phyloP scores from a whole-genome alignment of 2,888 invertebrate genomes.

The Petrolisthes cinctipes region DNA sequence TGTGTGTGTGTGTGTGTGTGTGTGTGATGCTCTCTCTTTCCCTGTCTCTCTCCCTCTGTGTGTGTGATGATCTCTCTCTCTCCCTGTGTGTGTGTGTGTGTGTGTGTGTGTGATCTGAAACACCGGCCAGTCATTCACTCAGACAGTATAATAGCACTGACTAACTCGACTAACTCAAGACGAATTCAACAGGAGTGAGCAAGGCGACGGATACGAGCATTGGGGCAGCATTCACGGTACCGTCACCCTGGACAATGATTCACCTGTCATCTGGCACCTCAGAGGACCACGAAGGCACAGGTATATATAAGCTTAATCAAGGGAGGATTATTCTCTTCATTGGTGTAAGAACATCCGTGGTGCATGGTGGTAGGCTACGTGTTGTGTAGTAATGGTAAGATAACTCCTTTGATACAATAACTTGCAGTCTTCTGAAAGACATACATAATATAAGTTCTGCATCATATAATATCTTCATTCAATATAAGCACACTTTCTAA shows the following conservation, averaged over 20 bases:
- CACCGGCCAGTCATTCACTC: background rate
- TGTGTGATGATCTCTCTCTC: too few relatives aligned
- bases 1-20: too few relatives aligned
- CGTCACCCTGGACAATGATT: constrained; percentile 69
- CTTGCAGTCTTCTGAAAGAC: too few relatives aligned
- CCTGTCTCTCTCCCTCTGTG: too few relatives aligned
- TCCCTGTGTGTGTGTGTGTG: too few relatives aligned
- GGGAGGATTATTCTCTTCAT: too few relatives aligned
- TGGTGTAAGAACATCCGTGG: too few relatives aligned
- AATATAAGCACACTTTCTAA: too few relatives aligned
- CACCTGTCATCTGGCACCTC: constrained; percentile 42
- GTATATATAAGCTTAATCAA: background rate
- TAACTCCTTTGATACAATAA: background rate
- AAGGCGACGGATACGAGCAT: constrained; percentile 74
- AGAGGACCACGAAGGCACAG: constrained; percentile 50
- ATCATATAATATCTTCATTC: too few relatives aligned
- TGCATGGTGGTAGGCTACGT: too few relatives aligned
- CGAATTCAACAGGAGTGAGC: constrained; percentile 31
- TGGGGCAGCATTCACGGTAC: constrained; percentile 77
- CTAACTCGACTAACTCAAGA: background rate
- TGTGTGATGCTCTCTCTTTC: too few relatives aligned
- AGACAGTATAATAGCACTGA: background rate
- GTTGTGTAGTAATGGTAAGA: background rate
- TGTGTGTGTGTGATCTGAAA: background rate
- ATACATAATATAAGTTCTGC: too few relatives aligned